Conservation (phyloP, 64 coral and sea anemone genomes). For the Catalaphyllia jardinei region DNA sequence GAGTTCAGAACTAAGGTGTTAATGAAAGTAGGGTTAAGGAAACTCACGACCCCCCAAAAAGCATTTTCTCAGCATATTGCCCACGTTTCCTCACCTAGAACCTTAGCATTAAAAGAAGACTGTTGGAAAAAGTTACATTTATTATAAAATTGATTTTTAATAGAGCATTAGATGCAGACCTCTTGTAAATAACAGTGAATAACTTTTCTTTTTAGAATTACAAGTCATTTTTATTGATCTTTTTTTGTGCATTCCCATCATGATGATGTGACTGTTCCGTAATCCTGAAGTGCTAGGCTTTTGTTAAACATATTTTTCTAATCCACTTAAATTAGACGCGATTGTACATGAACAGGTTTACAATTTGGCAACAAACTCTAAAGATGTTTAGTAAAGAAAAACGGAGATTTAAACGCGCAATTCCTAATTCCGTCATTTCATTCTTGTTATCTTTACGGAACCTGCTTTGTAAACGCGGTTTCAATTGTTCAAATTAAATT, state of each 20-base stretch:
- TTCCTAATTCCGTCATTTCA: neutral
- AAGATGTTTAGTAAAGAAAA: neutral
- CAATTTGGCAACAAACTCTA: neutral
- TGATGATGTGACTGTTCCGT: neutral
- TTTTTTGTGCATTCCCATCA: neutral
- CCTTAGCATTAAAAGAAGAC: too few species aligned
- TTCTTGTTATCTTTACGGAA: neutral
- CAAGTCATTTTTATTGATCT: neutral
- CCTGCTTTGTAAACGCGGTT: neutral
- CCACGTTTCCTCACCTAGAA: too few species aligned
- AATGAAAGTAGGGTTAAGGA: too few species aligned
- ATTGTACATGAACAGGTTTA: too few species aligned
- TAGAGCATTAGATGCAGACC: too few species aligned
- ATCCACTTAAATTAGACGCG: neutral
- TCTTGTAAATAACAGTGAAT: too few species aligned
- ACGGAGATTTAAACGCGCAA: neutral
- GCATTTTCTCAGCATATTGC: too few species aligned
- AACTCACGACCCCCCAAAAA: too few species aligned
- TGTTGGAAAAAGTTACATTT: too few species aligned
- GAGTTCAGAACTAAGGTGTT: too few species aligned
- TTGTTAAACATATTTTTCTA: too few species aligned
- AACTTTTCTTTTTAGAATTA: neutral
- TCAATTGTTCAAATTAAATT: neutral
- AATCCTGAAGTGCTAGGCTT: neutral
- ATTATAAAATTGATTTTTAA: too few species aligned